Conservation (phyloP, 2,113 vertebrate genomes). For the Hemibagrus wyckioides region DNA sequence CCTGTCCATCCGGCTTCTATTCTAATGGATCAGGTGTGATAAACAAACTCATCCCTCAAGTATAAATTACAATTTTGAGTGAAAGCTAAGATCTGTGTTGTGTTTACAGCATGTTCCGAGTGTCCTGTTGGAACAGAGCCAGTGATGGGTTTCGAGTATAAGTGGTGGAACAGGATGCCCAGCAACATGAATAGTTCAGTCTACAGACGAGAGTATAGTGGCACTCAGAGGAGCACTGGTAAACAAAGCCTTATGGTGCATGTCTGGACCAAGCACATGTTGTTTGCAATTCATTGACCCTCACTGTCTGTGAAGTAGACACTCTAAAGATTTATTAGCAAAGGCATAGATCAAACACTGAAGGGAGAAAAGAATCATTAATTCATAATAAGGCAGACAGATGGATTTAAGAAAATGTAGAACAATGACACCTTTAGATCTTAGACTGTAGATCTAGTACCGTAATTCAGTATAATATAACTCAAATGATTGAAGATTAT, state of each 20-base stretch:
- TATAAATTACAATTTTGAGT: neutral
- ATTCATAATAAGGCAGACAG: neutral
- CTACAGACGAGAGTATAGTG: conserved; percentile 77
- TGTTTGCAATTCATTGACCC: conserved; percentile 13
- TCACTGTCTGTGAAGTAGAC: neutral
- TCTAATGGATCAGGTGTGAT: conserved; percentile 88
- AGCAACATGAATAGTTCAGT: conserved; percentile 86
- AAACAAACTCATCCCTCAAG: neutral
- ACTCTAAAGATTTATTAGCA: neutral
- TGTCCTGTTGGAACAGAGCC: conserved; percentile 89
- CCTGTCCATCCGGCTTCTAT: conserved; percentile 80
- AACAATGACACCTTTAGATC: neutral
- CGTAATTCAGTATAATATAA: neutral
- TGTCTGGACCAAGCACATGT: conserved; percentile 5
- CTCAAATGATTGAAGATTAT: neutral
- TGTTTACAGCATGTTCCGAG: conserved; percentile 76
- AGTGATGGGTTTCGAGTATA: conserved; percentile 86
- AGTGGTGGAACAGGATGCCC: conserved; percentile 95
- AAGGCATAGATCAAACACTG: neutral
- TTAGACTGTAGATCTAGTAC: too few species aligned
- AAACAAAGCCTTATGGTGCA: conserved; percentile 31
- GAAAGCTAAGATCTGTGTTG: neutral
- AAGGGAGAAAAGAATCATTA: neutral
- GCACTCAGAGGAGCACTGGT: conserved; percentile 83
- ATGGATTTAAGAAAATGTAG: neutral